Conservation (phyloP, 2,888 invertebrate genomes). For the Trissolcus japonicus region DNA sequence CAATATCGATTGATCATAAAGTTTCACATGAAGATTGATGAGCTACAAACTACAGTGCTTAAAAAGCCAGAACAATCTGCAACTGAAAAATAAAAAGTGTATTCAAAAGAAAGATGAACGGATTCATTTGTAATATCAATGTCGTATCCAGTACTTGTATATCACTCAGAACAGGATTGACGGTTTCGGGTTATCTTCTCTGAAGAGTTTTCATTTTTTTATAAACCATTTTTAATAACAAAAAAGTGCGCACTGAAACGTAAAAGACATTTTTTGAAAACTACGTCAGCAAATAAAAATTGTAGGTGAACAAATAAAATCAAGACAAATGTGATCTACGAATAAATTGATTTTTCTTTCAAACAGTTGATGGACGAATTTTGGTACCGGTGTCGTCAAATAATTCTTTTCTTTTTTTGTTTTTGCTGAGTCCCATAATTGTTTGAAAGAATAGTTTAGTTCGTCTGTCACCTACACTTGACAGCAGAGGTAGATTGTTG, state of each 20-base stretch:
- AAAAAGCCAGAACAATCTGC: conserved; percentile 36
- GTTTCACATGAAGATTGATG: conserved; percentile 12
- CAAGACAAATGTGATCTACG: conserved; percentile 47
- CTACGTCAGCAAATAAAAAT: conserved; percentile 42
- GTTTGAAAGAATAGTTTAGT: conserved; percentile 67
- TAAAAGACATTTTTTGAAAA: no score
- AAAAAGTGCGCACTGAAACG: no score
- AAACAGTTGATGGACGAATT: conserved; percentile 24
- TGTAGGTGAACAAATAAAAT: conserved; percentile 53
- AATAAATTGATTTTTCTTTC: conserved; percentile 39
- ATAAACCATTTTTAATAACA: no score
- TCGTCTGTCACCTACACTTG: conserved; percentile 87
- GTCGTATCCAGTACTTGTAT: no score
- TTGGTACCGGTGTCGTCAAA: neutral
- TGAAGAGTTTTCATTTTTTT: no score
- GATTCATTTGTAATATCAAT: neutral
- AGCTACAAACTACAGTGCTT: conserved; percentile 12
- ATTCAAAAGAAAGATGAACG: conserved; percentile 6
- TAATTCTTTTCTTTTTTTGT: neutral
- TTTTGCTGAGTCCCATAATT: conserved; percentile 8
- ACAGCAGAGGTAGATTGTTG: conserved; percentile 84
- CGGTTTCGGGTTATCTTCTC: no score
- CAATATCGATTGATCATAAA: neutral
- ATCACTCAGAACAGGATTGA: no score
- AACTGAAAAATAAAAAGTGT: conserved; percentile 45